Percentiles rank a stretch among this genome's conserved stretches.
Evolutionary conservation across 2,888 invertebrate species (phyloP).

Genomic region (Andrena bicolor): DNA sequence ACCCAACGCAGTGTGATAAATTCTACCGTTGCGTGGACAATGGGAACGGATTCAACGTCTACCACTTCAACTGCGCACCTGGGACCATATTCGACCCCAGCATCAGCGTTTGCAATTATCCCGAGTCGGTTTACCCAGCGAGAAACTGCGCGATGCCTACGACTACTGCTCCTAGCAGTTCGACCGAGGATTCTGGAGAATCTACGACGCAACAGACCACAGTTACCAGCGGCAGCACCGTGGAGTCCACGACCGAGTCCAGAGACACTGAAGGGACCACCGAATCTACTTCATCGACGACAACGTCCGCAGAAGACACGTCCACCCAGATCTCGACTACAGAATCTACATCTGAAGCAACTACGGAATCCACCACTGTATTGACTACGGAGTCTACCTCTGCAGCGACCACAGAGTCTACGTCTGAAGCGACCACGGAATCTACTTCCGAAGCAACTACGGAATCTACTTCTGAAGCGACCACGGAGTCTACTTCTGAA

Average conservation of each 20-base stretch:
- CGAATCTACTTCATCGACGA: neutral
- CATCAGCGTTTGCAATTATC: conserved; percentile 89
- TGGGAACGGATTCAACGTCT: conserved; percentile 88
- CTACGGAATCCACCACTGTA: conserved; percentile 23
- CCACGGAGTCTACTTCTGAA: neutral
- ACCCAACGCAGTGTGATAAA: conserved; percentile 87
- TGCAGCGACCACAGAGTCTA: conserved; percentile 33
- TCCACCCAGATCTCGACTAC: neutral
- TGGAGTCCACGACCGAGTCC: conserved; percentile 1
- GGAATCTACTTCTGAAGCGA: conserved; percentile 9
- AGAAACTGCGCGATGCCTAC: conserved; percentile 73
- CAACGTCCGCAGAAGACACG: neutral
- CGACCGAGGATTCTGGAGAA: conserved; percentile 17
- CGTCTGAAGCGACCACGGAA: neutral
- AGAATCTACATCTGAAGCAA: conserved; percentile 4
- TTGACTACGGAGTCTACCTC: conserved; percentile 2
- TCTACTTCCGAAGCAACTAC: neutral
- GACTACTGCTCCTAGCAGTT: conserved; percentile 35
- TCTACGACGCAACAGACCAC: conserved; percentile 27
- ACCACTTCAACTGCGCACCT: conserved; percentile 89
- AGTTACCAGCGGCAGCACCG: neutral
- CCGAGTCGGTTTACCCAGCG: conserved; percentile 88
- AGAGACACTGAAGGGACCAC: conserved; percentile 48
- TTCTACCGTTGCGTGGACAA: conserved; percentile 90
- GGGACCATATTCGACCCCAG: conserved; percentile 91